phyloP scores from a whole-genome alignment of 2,888 invertebrate species.

The Orthosia gothica region DNA sequence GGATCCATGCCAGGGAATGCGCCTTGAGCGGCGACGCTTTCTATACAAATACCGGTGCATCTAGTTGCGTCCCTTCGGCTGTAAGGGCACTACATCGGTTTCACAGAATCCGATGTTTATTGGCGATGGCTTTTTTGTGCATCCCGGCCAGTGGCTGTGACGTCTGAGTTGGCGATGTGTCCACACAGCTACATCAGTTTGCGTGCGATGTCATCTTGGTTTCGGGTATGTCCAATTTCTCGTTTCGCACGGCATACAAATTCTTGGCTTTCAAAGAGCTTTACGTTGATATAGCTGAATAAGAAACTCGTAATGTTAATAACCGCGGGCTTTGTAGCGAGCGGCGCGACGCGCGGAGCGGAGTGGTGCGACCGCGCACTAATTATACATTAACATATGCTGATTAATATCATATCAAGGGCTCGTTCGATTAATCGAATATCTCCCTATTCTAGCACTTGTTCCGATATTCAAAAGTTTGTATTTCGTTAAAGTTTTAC shows the following conservation, averaged over 20 bases:
- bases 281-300: slow-evolving; percentile 67
- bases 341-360: slow-evolving; percentile 59
- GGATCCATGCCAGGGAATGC: slow-evolving; percentile 88
- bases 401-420: slow-evolving; percentile 31
- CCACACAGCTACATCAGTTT: slow-evolving; percentile 69
- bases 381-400: slow-evolving; percentile 35
- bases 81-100: slow-evolving; percentile 78
- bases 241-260: slow-evolving; percentile 70
- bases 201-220: slow-evolving; percentile 84
- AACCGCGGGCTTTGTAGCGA: slow-evolving; percentile 54
- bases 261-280: slow-evolving; percentile 74
- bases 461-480: slow-evolving; percentile 21
- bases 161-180: slow-evolving; percentile 83
- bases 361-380: slow-evolving; percentile 35
- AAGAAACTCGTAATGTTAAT: slow-evolving; percentile 61
- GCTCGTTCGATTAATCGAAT: slow-evolving; percentile 5
- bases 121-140: slow-evolving; percentile 74
- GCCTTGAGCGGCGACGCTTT: slow-evolving; percentile 84
- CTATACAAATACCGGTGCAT: slow-evolving; percentile 80
- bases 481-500: slow-evolving; percentile 29
- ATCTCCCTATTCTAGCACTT: slow-evolving; percentile 18
- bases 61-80: slow-evolving; percentile 82
- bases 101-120: slow-evolving; percentile 72
- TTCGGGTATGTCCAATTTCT: slow-evolving; percentile 85
- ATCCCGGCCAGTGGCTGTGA: slow-evolving; percentile 72